These are phyloP conservation scores for Campaea margaritaria DNA, from an alignment of 2,888 invertebrate species.

Conservation along the genomic window DNA sequence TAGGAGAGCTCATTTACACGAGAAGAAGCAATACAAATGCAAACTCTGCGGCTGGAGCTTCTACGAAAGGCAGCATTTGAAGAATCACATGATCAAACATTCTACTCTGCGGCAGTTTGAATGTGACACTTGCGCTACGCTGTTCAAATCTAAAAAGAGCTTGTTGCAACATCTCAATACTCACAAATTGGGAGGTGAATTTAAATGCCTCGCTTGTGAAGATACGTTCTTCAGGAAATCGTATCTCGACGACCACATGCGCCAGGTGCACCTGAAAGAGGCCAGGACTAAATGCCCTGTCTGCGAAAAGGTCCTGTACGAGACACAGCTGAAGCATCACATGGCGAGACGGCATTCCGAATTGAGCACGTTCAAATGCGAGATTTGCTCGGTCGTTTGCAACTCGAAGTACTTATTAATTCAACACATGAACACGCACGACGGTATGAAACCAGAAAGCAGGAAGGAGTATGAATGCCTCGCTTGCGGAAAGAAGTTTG, in stretches of 20 bases:
- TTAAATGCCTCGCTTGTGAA: slow-evolving; percentile 33
- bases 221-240: slow-evolving; percentile 27
- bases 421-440: slow-evolving; percentile 29
- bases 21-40: slow-evolving; percentile 66
- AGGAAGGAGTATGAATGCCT: slow-evolving; percentile 21
- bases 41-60: slow-evolving; percentile 72
- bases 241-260: slow-evolving; percentile 26
- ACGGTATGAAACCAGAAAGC: not conserved
- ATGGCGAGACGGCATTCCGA: slow-evolving; percentile 26
- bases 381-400: slow-evolving; percentile 23
- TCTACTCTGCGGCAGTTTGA: slow-evolving; percentile 58
- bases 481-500: slow-evolving; percentile 39
- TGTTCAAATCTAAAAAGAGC: slow-evolving; percentile 60
- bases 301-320: slow-evolving; percentile 15
- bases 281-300: slow-evolving; percentile 8
- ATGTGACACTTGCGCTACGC: slow-evolving; percentile 65
- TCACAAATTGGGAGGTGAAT: slow-evolving; percentile 24
- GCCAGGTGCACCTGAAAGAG: slow-evolving; percentile 26
- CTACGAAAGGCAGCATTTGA: slow-evolving; percentile 52
- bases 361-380: slow-evolving; percentile 24
- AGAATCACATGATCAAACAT: slow-evolving; percentile 64
- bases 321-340: slow-evolving; percentile 20
- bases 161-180: slow-evolving; percentile 62
- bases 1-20: slow-evolving; percentile 71
- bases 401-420: slow-evolving; percentile 26